Conservation (phyloP, 1,140 invertebrate species). For the Apolygus lucorum region DNA sequence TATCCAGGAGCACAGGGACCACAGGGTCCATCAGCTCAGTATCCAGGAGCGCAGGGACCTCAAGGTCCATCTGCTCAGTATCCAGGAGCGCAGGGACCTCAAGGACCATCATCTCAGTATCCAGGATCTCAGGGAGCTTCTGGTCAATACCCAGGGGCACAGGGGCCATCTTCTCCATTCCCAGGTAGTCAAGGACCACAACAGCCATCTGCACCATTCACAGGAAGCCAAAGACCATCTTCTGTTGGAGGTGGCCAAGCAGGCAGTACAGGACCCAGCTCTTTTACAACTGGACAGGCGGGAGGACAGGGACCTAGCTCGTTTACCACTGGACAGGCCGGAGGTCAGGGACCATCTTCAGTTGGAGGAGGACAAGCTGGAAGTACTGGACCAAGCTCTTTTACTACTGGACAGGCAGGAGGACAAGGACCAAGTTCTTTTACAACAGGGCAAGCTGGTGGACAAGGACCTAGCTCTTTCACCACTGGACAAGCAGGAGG, state of each 20-base stretch:
- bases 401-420: conserved; percentile 32
- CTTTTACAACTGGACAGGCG: conserved; percentile 16
- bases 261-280: conserved; percentile 32
- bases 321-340: conserved; percentile 28
- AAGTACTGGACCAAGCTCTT: conserved; percentile 28
- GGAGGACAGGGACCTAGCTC: conserved; percentile 30
- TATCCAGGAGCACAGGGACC: conserved; percentile 7
- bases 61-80: conserved; percentile 27
- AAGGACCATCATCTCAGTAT: conserved; percentile 23
- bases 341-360: conserved; percentile 27
- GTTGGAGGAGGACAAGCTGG: conserved; percentile 26
- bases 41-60: conserved; percentile 23
- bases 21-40: not conserved
- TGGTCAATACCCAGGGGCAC: conserved; percentile 3
- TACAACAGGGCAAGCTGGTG: conserved; percentile 31
- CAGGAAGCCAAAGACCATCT: conserved; percentile 31
- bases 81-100: conserved; percentile 20
- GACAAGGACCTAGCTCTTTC: conserved; percentile 34
- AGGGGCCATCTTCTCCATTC: conserved; percentile 28
- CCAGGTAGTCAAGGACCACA: conserved; percentile 32
- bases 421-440: conserved; percentile 32
- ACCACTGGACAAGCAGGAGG: conserved; percentile 30
- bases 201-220: conserved; percentile 33
- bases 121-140: not conserved
- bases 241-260: conserved; percentile 22